These are phyloP conservation scores for Hepsetus odoe DNA, from an alignment of 2,113 vertebrate genomes.

Conservation along the genomic window DNA sequence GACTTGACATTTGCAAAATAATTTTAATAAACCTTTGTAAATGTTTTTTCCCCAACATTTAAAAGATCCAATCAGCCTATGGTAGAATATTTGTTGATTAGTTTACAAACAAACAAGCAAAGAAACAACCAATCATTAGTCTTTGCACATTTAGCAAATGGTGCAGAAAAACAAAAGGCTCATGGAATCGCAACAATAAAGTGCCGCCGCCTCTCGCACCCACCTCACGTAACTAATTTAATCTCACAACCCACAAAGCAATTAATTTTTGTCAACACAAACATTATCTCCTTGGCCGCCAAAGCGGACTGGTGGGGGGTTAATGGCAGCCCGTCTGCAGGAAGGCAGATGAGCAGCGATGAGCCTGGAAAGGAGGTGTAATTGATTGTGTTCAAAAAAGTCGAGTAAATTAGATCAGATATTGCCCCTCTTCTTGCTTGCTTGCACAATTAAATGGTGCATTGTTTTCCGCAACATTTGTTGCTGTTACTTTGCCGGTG, in stretches of 20 bases:
- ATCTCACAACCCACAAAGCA: slow-evolving; percentile 72
- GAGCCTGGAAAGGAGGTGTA: slow-evolving; percentile 67
- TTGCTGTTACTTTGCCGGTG: slow-evolving; percentile 57
- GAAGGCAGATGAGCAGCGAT: slow-evolving; percentile 47
- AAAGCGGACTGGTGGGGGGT: slow-evolving; percentile 34
- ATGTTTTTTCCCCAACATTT: not conserved
- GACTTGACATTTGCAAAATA: not conserved
- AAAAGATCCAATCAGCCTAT: not conserved
- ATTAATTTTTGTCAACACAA: slow-evolving; percentile 73
- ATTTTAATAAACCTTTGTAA: not conserved
- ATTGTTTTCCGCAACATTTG: slow-evolving; percentile 43
- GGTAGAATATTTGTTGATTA: not conserved
- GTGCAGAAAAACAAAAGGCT: slow-evolving; percentile 55
- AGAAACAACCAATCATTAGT: not conserved
- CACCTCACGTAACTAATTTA: slow-evolving; percentile 72
- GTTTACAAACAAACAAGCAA: slow-evolving; percentile 7
- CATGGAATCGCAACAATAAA: slow-evolving; percentile 62
- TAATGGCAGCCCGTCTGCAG: slow-evolving; percentile 21
- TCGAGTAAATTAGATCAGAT: slow-evolving; percentile 68
- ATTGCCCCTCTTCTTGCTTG: slow-evolving; percentile 50
- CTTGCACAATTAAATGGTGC: slow-evolving; percentile 56
- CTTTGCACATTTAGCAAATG: slow-evolving; percentile 56
- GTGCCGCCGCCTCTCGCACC: slow-evolving; percentile 60
- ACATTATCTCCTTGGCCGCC: slow-evolving; percentile 53
- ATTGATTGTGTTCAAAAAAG: slow-evolving; percentile 64